These are phyloP conservation scores for Pogoniulus pusillus DNA, from an alignment of 2,797 vertebrate species.

Conservation along the genomic window DNA sequence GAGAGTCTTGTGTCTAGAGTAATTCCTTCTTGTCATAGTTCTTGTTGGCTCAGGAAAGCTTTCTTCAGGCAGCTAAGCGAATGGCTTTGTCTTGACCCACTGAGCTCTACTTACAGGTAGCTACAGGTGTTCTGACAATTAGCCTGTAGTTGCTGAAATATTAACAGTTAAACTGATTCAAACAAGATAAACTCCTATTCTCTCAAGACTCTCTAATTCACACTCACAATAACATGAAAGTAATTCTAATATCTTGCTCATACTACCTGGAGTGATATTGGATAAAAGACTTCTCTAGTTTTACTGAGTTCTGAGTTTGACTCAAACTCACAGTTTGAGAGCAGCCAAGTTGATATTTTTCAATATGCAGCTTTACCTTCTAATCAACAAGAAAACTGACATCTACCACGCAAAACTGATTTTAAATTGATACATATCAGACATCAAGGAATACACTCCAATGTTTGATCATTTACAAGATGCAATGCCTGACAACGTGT, in stretches of 20 bases:
- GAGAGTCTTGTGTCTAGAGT: not conserved
- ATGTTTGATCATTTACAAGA: not conserved
- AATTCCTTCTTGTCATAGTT: not conserved
- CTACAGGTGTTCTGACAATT: not conserved
- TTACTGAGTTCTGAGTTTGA: not conserved
- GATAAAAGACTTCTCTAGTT: not conserved
- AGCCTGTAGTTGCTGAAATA: not conserved
- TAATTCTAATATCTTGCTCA: not conserved
- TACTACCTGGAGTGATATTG: not conserved
- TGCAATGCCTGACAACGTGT: not conserved
- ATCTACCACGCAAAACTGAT: not conserved
- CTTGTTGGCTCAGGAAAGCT: not conserved
- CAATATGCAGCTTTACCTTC: not conserved
- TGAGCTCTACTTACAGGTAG: not conserved
- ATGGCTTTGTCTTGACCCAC: not conserved
- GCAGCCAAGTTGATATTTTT: not conserved
- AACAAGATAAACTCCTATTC: not conserved
- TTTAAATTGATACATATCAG: not conserved
- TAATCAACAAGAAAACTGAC: not conserved
- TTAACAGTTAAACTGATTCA: not conserved
- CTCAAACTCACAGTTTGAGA: not conserved
- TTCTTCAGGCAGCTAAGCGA: not conserved
- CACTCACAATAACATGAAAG: not conserved
- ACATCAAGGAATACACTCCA: not conserved
- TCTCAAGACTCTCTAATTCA: not conserved